Percentiles rank a stretch among this genome's conserved stretches.
Conservation (phyloP, 2,113 vertebrate species). For the Oryzias woworae region DNA sequence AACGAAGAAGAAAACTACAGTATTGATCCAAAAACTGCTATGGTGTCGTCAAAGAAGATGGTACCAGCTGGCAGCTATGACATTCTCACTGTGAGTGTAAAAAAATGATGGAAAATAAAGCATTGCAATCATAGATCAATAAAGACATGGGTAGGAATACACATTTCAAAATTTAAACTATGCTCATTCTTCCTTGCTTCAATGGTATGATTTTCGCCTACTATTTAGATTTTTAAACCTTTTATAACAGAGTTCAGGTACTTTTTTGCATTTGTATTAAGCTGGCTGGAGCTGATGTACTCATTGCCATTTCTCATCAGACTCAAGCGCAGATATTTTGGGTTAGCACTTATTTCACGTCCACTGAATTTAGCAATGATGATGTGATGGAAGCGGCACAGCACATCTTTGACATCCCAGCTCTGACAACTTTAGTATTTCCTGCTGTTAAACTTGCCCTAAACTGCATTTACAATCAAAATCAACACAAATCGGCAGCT, state of each 20-base stretch:
- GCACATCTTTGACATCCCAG: not conserved
- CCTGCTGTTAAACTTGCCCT: no score
- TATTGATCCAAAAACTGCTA: slow-evolving; percentile 91
- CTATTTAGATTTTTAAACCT: no score
- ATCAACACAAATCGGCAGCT: no score
- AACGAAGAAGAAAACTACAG: slow-evolving; percentile 91
- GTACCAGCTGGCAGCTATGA: slow-evolving; percentile 92
- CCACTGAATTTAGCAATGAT: slow-evolving; percentile 8
- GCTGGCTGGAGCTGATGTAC: slow-evolving; percentile 1
- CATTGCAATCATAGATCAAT: no score
- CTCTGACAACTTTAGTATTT: no score
- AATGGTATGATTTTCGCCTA: no score
- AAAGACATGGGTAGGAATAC: not conserved
- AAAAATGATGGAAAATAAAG: not conserved
- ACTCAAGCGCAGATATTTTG: slow-evolving; percentile 13
- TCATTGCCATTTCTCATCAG: slow-evolving; percentile 19
- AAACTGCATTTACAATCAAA: no score
- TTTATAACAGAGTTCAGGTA: not conserved
- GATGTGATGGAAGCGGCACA: not conserved
- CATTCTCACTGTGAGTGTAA: slow-evolving; percentile 86
- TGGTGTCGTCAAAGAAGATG: slow-evolving; percentile 95
- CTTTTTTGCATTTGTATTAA: slow-evolving; percentile 11
- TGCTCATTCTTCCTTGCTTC: no score
- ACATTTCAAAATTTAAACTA: not conserved
- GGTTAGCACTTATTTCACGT: slow-evolving; percentile 4